These are phyloP conservation scores for Caenorhabditis sp. DNA, from an alignment of 2,888 invertebrate genomes.

Conservation along the genomic window DNA sequence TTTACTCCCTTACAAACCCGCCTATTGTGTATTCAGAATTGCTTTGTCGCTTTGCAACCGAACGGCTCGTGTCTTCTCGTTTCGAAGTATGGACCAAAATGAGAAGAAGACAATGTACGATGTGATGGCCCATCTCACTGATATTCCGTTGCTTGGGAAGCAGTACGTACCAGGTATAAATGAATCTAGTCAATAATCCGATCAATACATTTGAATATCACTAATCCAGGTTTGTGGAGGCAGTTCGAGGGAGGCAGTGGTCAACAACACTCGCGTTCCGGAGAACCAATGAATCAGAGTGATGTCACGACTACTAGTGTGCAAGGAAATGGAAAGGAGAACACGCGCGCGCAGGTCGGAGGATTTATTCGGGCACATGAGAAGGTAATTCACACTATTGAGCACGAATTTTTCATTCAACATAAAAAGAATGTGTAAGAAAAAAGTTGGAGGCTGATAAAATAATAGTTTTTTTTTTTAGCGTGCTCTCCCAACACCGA, in stretches of 20 bases:
- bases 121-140: constrained; percentile 33
- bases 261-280: background rate
- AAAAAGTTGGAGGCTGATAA: too few relatives aligned
- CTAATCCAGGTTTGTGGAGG: constrained; percentile 14
- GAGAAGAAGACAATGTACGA: constrained; percentile 31
- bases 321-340: constrained; percentile 8
- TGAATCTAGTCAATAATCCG: background rate
- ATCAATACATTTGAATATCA: background rate
- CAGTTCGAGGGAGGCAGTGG: constrained; percentile 10
- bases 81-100: background rate
- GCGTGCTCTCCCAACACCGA: constrained; percentile 5
- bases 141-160: constrained; percentile 52
- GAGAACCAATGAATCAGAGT: constrained; percentile 14
- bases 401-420: too few relatives aligned
- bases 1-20: constrained; percentile 18
- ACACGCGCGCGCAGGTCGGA: constrained; percentile 2
- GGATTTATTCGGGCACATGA: constrained; percentile 8
- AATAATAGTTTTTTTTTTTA: constrained; percentile 9
- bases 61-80: background rate
- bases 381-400: constrained; percentile 26
- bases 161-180: constrained; percentile 50
- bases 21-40: constrained; percentile 21
- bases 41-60: background rate
- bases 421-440: too few relatives aligned
- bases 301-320: constrained; percentile 3